These are phyloP conservation scores for Mellivora capensis DNA, from an alignment of 2,113 vertebrate species.

Conservation along the genomic window DNA sequence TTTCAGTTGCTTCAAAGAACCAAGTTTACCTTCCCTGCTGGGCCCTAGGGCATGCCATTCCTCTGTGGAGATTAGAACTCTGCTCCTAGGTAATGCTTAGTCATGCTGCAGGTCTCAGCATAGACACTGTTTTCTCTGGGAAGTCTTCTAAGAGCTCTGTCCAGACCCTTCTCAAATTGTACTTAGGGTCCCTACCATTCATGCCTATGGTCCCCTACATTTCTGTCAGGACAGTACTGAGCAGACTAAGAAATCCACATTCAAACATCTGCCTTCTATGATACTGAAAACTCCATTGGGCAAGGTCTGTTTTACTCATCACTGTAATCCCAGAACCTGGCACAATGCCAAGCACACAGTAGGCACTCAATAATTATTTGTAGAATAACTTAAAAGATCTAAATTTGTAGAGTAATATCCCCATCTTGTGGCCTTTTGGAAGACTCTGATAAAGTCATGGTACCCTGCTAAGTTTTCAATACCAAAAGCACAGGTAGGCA, in stretches of 20 bases:
- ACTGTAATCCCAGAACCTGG: neutral
- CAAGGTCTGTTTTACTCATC: neutral
- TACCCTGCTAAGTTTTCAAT: neutral
- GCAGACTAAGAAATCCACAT: neutral
- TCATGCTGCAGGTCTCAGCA: neutral
- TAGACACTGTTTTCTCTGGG: neutral
- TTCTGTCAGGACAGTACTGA: neutral
- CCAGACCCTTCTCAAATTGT: neutral
- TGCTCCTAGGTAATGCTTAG: neutral
- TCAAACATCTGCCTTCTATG: neutral
- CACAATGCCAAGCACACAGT: conserved; percentile 13
- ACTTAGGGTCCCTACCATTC: neutral
- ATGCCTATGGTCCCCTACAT: neutral
- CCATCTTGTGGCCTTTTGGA: conserved; percentile 63
- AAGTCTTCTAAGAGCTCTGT: neutral
- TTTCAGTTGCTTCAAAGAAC: neutral
- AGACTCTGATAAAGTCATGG: neutral
- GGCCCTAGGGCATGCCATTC: neutral
- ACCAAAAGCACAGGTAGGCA: neutral
- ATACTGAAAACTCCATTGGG: neutral
- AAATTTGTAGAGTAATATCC: conserved; percentile 51
- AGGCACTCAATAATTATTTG: conserved; percentile 1
- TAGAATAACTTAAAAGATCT: neutral
- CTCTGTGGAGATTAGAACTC: neutral
- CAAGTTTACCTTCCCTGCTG: neutral